Percentiles rank a stretch among this genome's conserved stretches.
phyloP scores from a whole-genome alignment of 2,888 invertebrate genomes.

The Agonopterix arenella region DNA sequence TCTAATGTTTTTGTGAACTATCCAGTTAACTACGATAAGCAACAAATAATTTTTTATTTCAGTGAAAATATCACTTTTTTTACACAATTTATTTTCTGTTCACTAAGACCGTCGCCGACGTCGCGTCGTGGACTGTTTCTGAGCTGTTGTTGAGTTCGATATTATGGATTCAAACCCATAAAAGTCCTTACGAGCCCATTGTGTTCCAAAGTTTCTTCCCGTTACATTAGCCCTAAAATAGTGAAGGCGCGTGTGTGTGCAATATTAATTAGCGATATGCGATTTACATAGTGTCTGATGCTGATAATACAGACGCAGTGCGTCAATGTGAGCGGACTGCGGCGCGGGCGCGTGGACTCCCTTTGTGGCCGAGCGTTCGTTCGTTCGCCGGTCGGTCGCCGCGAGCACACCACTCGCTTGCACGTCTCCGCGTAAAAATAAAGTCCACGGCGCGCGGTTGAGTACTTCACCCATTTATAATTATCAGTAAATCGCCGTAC shows the following conservation, averaged over 20 bases:
- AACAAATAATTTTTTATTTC: no score
- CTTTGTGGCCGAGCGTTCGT: conserved; percentile 39
- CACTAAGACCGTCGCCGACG: no score
- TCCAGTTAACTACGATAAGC: no score
- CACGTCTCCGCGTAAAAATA: conserved; percentile 75
- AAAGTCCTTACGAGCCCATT: conserved; percentile 42
- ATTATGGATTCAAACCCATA: conserved; percentile 32
- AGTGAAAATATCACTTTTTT: no score
- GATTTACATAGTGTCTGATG: conserved; percentile 51
- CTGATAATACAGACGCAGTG: conserved; percentile 53
- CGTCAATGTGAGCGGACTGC: conserved; percentile 42
- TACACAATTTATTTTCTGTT: no score
- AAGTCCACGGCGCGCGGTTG: conserved; percentile 68
- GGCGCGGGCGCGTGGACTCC: conserved; percentile 42
- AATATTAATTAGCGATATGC: conserved; percentile 66
- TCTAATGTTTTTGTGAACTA: no score
- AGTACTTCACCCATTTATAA: conserved; percentile 74
- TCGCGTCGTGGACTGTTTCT: no score
- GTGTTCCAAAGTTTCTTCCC: conserved; percentile 48
- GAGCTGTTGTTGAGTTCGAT: conserved; percentile 16
- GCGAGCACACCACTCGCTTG: conserved; percentile 64
- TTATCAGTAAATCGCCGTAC: conserved; percentile 74
- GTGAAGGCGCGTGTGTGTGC: conserved; percentile 46
- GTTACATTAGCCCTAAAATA: conserved; percentile 59
- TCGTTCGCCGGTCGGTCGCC: conserved; percentile 26